Conservation (phyloP, 1,140 invertebrate species). For the Halesus radiatus region DNA sequence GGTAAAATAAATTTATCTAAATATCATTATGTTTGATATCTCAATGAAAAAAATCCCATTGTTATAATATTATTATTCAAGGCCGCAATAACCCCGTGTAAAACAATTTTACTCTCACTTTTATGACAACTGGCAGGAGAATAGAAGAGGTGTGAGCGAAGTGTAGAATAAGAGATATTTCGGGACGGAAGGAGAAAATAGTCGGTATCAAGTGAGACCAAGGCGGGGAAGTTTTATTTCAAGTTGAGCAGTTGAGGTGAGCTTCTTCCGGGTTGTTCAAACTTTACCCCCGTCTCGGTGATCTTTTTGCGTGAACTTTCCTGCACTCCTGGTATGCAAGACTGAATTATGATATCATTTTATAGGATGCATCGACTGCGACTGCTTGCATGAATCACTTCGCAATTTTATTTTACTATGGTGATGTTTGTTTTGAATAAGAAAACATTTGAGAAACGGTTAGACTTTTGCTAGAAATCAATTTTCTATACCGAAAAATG, state of each 20-base stretch:
- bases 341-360: constrained; percentile 11
- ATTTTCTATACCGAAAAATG: no score
- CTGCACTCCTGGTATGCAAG: background rate
- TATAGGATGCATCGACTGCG: background rate
- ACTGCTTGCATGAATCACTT: no score
- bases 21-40: no score
- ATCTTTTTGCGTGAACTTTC: constrained; percentile 18
- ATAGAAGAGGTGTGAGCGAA: background rate
- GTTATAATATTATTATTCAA: no score
- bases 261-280: constrained; percentile 4
- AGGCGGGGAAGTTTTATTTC: constrained; percentile 13
- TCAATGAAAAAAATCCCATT: no score
- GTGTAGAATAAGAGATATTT: constrained; percentile 5
- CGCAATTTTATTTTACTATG: no score
- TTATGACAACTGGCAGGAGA: constrained; percentile 22
- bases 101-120: constrained; percentile 37
- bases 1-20: no score
- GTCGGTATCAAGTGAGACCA: background rate
- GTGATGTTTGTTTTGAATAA: no score
- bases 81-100: background rate
- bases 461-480: no score
- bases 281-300: background rate
- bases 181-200: constrained; percentile 9
- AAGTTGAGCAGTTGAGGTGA: constrained; percentile 13
- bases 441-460: no score